These are phyloP conservation scores for Dicranocentrus wangi DNA, from an alignment of 2,888 invertebrate species.

Conservation along the genomic window DNA sequence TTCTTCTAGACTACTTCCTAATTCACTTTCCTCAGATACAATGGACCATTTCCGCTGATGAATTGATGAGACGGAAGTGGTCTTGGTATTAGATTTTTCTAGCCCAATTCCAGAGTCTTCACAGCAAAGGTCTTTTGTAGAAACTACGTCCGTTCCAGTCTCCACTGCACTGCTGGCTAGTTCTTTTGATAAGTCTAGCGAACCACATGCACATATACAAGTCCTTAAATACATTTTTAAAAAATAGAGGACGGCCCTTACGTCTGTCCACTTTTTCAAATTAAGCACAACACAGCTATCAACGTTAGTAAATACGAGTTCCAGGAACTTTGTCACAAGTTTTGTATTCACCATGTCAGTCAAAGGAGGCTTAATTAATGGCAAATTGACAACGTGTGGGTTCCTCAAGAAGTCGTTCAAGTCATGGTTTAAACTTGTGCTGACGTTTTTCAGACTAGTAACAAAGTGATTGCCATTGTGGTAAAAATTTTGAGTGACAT, in stretches of 20 bases:
- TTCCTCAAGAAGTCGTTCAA: conserved; percentile 33
- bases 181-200: conserved; percentile 29
- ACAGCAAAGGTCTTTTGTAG: conserved; percentile 24
- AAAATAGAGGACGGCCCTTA: conserved; percentile 45
- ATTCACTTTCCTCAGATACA: conserved; percentile 50
- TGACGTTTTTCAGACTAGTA: conserved; percentile 42
- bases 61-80: conserved; percentile 21
- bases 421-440: conserved; percentile 21
- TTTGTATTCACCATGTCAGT: conserved; percentile 45
- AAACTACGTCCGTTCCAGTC: conserved; percentile 43
- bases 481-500: conserved; percentile 39
- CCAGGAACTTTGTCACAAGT: conserved; percentile 38
- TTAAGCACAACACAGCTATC: conserved; percentile 50
- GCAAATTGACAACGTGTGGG: conserved; percentile 37
- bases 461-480: conserved; percentile 46
- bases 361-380: conserved; percentile 39
- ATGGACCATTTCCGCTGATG: conserved; percentile 45
- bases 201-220: conserved; percentile 36
- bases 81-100: conserved; percentile 18
- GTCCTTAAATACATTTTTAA: conserved; percentile 39
- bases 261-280: conserved; percentile 53
- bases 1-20: conserved; percentile 47
- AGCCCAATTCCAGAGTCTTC: conserved; percentile 43
- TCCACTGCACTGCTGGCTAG: conserved; percentile 27
- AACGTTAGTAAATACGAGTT: conserved; percentile 33